Evolutionary conservation across 2,797 vertebrate genomes (phyloP).

Genomic region (Xenentodon cancila): DNA sequence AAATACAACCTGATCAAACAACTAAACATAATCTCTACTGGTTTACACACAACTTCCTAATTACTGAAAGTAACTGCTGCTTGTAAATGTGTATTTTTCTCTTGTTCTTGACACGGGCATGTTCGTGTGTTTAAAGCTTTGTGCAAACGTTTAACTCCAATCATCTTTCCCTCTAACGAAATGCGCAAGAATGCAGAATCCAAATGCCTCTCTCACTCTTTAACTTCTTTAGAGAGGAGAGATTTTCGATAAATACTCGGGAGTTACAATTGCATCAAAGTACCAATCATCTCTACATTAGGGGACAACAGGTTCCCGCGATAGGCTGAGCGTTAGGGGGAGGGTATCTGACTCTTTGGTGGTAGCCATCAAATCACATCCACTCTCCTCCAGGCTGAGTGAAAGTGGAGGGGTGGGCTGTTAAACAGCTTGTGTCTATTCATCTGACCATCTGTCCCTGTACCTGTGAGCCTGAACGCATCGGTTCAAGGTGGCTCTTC

Average conservation of each 20-base stretch:
- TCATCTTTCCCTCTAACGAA: conserved; percentile 13
- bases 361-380: conserved; percentile 50
- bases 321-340: conserved; percentile 26
- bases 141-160: conserved; percentile 27
- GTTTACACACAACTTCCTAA: neutral
- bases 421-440: conserved; percentile 48
- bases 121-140: too few species aligned
- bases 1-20: too few species aligned
- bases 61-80: conserved; percentile 3
- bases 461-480: conserved; percentile 34
- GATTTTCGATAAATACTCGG: conserved; percentile 49
- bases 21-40: neutral
- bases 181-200: conserved; percentile 11
- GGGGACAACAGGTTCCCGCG: conserved; percentile 23
- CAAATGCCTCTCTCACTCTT: conserved; percentile 3
- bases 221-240: neutral
- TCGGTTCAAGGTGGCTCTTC: conserved; percentile 27
- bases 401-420: conserved; percentile 25
- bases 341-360: conserved; percentile 28
- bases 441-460: conserved; percentile 56
- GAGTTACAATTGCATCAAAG: conserved; percentile 45
- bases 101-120: neutral
- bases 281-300: conserved; percentile 64
- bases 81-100: conserved; percentile 8
- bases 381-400: conserved; percentile 27